phyloP scores from a whole-genome alignment of 2,797 vertebrate species.

The Florisuga fusca region DNA sequence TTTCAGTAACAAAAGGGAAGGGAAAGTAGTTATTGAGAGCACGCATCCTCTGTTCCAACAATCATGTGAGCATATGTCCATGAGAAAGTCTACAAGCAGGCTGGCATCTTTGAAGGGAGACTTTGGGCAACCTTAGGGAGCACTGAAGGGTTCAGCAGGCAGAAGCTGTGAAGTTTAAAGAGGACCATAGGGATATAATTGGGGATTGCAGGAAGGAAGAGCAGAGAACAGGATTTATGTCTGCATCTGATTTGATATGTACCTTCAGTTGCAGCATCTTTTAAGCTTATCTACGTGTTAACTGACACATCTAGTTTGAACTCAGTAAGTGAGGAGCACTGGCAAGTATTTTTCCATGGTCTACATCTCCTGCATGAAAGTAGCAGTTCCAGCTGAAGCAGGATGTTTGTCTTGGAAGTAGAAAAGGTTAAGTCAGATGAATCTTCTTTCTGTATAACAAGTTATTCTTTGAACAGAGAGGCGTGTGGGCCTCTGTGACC shows the following conservation, averaged over 20 bases:
- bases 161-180: background rate
- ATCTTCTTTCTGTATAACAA: background rate
- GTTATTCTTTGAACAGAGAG: background rate
- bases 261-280: background rate
- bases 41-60: background rate
- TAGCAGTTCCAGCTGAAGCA: background rate
- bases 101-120: background rate
- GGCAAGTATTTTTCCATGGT: background rate
- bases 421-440: background rate
- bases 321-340: background rate
- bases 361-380: background rate
- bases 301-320: background rate
- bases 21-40: background rate
- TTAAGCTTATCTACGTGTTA: background rate
- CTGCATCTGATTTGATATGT: background rate
- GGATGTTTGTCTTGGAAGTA: background rate
- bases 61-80: background rate
- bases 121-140: background rate
- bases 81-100: background rate
- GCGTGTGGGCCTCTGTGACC: background rate
- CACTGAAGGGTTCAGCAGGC: background rate
- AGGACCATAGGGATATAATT: background rate
- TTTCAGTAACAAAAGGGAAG: background rate
- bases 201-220: background rate
- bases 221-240: background rate